Base-by-base conservation (phyloP, 2,888 invertebrate species). In the Caenorhabditis sp. region DNA sequence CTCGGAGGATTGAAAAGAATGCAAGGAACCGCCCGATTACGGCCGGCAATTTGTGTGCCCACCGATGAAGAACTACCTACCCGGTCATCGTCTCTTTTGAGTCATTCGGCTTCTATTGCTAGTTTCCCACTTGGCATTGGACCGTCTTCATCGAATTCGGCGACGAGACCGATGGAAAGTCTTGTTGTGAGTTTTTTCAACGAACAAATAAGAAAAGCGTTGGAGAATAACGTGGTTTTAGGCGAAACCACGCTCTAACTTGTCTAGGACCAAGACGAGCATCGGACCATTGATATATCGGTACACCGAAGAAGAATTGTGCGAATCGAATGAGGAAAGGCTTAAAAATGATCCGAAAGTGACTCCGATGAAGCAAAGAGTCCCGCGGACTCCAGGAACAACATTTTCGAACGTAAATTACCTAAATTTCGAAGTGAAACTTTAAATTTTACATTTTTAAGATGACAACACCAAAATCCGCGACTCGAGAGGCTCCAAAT, bases 1-100 rank as follows among this genome's bases (percentile, higher is more conserved):
- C 5, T 32, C 4, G 26, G 62, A 8, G 71, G 71, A 4, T 40
- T 71, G 3, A 60, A 40, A 44, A n/a, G 71, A 55, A 71, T 71
- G 71, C 44, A 53, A 32, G 71, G 62, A 44, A 62, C 47, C 5
- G 40, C 61, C 8, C 22, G 28, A 28, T 22, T 71, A 13, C 24
- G 26, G n/a, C 61, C 69, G n/a, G n/a, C n/a, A 32, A 32, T 32
- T 9, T 32, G 5, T 4, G 32, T 32, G 32, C 32, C 32, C 32
- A 32, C n/a, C n/a, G n/a, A n/a, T n/a, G n/a, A 32, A 9, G 32
- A 32, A 32, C 32, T 32, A 6, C 32, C 32, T 4, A 32, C 32
- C 32, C 32, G 32, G 9, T 4, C 32, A 32, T 6, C 5, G 5
- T 32, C 32, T 32, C 4, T 32, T 6, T 32, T 40, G 40, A 5